A percentile compares a stretch with the other conserved stretches of the same genome.
These are phyloP conservation scores for Parapristionchus giblindavisi DNA, from an alignment of 2,888 invertebrate species.

Conservation along the genomic window DNA sequence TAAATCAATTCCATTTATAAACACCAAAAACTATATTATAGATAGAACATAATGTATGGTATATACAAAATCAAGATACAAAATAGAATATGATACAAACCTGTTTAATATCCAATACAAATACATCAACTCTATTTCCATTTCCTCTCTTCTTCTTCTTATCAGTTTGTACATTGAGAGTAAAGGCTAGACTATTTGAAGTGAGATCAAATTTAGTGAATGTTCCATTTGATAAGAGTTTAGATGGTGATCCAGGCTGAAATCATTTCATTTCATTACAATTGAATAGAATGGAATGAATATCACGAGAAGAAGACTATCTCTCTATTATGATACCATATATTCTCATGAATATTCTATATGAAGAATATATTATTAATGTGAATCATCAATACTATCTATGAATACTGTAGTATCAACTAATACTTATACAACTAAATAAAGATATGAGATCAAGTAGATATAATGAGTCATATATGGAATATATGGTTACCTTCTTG, in stretches of 20 bases:
- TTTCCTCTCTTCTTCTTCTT: constrained; percentile 64
- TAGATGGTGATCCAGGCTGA: constrained; percentile 64
- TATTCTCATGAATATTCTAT: not conserved
- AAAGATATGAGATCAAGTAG: not conserved
- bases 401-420: not conserved
- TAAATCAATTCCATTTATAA: too few species aligned
- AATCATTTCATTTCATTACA: constrained; percentile 35
- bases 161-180: constrained; percentile 57
- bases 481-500: constrained; percentile 56
- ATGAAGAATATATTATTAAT: not conserved
- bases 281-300: too few species aligned
- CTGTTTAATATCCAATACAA: constrained; percentile 58
- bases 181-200: constrained; percentile 57
- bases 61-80: too few species aligned
- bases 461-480: too few species aligned
- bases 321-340: not conserved
- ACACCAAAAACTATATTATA: too few species aligned
- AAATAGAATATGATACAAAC: not conserved
- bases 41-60: too few species aligned
- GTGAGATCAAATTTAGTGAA: constrained; percentile 62
- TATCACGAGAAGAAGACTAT: too few species aligned
- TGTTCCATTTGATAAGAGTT: constrained; percentile 63
- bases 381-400: too few species aligned
- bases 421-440: not conserved
- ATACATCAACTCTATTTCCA: constrained; percentile 57